Evolutionary conservation across 2,888 invertebrate species (phyloP).

Genomic region (Limulus polyphemus): DNA sequence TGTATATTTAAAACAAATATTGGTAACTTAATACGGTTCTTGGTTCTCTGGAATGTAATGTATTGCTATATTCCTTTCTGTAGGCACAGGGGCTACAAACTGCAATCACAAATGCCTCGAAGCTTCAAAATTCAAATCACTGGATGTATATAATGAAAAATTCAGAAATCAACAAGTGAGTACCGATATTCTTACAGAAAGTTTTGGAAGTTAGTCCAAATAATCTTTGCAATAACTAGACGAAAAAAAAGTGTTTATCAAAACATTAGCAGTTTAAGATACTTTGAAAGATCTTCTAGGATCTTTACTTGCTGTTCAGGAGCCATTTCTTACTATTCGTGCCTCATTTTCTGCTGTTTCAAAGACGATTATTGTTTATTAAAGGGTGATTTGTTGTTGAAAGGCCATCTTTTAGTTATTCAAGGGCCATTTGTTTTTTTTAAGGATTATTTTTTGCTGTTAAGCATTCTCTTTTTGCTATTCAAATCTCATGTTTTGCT

Average conservation of each 20-base stretch:
- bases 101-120: slow-evolving; percentile 34
- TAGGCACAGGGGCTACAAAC: slow-evolving; percentile 36
- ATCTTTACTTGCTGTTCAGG: not conserved
- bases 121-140: slow-evolving; percentile 34
- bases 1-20: too few species aligned
- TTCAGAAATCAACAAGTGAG: slow-evolving; percentile 30
- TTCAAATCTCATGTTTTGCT: too few species aligned
- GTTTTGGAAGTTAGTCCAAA: not conserved
- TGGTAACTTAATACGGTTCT: too few species aligned
- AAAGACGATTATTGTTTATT: too few species aligned
- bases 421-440: too few species aligned
- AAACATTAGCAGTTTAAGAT: too few species aligned
- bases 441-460: too few species aligned
- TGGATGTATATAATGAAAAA: slow-evolving; percentile 36
- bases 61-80: slow-evolving; percentile 6
- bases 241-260: too few species aligned
- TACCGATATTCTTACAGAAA: not conserved
- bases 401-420: too few species aligned
- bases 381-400: too few species aligned
- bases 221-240: not conserved
- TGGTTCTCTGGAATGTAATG: too few species aligned
- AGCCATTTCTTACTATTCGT: not conserved
- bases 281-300: not conserved
- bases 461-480: too few species aligned
- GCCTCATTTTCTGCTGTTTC: not conserved